A percentile compares a stretch with the other conserved stretches of the same genome.
Evolutionary conservation across 2,797 vertebrate genomes (phyloP).

Genomic region (Bradypodion pumilum): DNA sequence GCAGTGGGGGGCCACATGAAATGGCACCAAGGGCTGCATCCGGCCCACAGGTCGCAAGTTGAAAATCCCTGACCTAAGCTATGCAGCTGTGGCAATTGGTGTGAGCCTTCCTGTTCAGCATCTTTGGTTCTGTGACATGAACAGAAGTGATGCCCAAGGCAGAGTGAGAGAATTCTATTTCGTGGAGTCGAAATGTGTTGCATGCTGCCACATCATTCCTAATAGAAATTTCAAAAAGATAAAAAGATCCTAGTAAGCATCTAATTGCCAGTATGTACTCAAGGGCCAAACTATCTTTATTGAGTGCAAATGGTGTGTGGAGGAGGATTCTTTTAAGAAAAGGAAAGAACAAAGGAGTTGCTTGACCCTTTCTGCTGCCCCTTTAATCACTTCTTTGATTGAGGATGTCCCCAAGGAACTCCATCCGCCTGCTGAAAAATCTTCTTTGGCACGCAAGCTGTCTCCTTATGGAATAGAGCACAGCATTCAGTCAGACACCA

Average conservation of each 20-base stretch:
- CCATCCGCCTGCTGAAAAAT: conserved; percentile 46
- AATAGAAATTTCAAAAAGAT: conserved; percentile 5
- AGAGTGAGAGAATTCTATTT: background rate
- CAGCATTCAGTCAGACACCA: conserved; percentile 36
- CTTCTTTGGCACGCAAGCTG: conserved; percentile 54
- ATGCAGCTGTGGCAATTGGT: conserved; percentile 2
- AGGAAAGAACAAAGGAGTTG: conserved; percentile 66
- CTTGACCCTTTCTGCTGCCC: conserved; percentile 63
- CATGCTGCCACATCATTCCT: background rate
- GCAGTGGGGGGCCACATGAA: too few species aligned
- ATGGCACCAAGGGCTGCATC: too few species aligned
- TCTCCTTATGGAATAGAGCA: conserved; percentile 25
- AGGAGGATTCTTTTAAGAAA: background rate
- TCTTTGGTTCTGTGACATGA: conserved; percentile 12
- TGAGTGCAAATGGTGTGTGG: conserved; percentile 48
- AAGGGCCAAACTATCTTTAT: conserved; percentile 52
- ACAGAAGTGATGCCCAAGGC: background rate
- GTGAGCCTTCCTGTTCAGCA: background rate
- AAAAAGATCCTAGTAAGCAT: conserved; percentile 34
- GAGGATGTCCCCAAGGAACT: conserved; percentile 62
- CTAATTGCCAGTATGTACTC: conserved; percentile 56
- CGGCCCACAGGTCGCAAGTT: too few species aligned
- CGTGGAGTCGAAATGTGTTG: background rate
- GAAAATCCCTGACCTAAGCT: too few species aligned
- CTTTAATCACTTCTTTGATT: conserved; percentile 75